phyloP scores from a whole-genome alignment of 1,140 invertebrate species.

The Mamestra configurata region DNA sequence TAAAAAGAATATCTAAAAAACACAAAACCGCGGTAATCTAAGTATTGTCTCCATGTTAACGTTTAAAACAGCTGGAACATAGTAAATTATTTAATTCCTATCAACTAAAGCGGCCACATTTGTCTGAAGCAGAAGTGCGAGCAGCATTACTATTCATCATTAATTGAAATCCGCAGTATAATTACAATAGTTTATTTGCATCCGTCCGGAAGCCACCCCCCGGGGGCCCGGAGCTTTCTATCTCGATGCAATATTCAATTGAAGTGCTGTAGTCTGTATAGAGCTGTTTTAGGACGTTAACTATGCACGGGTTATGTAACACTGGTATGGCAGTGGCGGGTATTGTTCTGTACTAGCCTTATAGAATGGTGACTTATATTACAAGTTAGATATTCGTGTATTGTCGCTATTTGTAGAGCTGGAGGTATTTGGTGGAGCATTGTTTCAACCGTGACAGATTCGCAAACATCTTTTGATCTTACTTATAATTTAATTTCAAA shows the following conservation, averaged over 20 bases:
- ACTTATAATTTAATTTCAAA: neutral
- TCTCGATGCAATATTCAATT: conserved; percentile 37
- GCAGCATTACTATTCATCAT: conserved; percentile 21
- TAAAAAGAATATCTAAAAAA: too few relatives aligned
- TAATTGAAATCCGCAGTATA: conserved; percentile 6
- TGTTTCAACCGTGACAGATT: neutral
- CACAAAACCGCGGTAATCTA: too few relatives aligned
- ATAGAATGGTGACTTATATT: neutral
- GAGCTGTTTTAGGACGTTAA: conserved; percentile 12
- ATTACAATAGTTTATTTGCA: conserved; percentile 36
- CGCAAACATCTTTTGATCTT: neutral
- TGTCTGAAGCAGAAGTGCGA: neutral
- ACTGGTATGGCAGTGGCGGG: neutral
- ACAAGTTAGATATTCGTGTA: neutral
- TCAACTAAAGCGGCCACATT: neutral
- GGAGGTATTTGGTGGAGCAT: too few relatives aligned
- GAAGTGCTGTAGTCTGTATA: conserved; percentile 4
- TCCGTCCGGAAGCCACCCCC: conserved; percentile 1
- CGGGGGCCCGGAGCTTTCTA: conserved; percentile 19
- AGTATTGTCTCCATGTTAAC: too few relatives aligned
- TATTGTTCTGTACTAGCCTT: neutral
- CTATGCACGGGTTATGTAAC: conserved; percentile 11
- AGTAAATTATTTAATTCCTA: neutral
- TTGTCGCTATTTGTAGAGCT: too few relatives aligned
- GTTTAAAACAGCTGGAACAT: neutral